Conservation (phyloP, 1,140 invertebrate species). For the Drosophila nikananu region DNA sequence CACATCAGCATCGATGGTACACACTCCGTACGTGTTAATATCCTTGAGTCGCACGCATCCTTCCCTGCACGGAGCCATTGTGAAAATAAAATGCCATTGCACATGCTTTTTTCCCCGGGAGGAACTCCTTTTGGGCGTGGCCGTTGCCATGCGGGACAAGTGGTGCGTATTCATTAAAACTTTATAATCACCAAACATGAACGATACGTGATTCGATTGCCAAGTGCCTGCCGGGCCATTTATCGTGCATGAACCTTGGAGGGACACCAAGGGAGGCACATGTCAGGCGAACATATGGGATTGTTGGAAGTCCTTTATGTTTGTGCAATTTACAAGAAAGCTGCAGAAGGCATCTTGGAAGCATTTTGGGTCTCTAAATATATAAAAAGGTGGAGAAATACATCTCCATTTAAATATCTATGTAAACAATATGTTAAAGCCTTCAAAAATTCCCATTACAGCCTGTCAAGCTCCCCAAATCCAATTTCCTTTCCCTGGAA, state of each 20-base stretch:
- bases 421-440: background rate
- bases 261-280: conserved; percentile 7
- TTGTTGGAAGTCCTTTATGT: conserved; percentile 5
- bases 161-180: conserved; percentile 82
- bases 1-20: conserved; percentile 60
- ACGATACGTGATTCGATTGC: conserved; percentile 77
- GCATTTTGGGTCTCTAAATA: no score
- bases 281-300: conserved; percentile 40
- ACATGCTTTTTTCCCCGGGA: conserved; percentile 44
- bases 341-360: background rate
- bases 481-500: conserved; percentile 2
- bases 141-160: conserved; percentile 38
- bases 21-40: conserved; percentile 75
- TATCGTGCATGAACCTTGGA: conserved; percentile 57
- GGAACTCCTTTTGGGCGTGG: conserved; percentile 48
- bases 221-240: conserved; percentile 61
- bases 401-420: background rate
- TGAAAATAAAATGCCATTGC: conserved; percentile 75
- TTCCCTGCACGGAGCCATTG: conserved; percentile 48
- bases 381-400: background rate
- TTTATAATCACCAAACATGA: conserved; percentile 82
- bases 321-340: conserved; percentile 2
- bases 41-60: conserved; percentile 52
- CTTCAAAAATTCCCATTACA: background rate
- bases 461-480: background rate